A percentile compares a stretch with the other conserved stretches of the same genome.
Conservation (phyloP, 2,888 invertebrate species). For the Hoplodrina blanda region DNA sequence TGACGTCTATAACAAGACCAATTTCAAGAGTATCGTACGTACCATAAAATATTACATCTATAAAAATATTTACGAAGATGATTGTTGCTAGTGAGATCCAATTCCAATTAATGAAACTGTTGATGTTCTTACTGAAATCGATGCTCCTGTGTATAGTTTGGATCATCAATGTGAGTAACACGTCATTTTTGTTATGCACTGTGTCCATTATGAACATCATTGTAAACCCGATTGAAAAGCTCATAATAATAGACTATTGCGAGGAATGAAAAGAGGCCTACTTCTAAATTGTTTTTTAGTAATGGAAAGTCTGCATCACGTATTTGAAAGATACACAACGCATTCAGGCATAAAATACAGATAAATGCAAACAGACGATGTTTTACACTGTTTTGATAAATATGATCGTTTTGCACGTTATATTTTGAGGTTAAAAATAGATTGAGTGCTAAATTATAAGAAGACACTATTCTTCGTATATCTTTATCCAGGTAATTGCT, state of each 20-base stretch:
- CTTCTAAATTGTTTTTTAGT: not conserved
- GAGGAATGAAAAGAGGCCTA: not conserved
- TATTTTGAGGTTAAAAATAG: conserved; percentile 26
- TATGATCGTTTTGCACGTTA: conserved; percentile 24
- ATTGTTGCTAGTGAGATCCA: conserved; percentile 5
- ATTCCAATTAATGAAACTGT: conserved; percentile 15
- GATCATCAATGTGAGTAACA: conserved; percentile 15
- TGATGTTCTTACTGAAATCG: not conserved
- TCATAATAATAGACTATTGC: not conserved
- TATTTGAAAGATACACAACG: not conserved
- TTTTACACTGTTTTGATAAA: conserved; percentile 24
- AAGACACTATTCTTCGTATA: not conserved
- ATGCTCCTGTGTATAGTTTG: conserved; percentile 11
- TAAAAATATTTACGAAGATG: not conserved
- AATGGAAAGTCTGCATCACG: not conserved
- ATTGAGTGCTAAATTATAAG: conserved; percentile 5
- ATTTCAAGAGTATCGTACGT: not conserved
- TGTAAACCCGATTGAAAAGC: conserved; percentile 1
- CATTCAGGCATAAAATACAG: not conserved
- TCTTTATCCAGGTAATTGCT: not conserved
- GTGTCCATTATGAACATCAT: not conserved
- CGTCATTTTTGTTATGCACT: not conserved
- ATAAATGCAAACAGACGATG: conserved; percentile 11
- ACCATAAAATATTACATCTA: not conserved
- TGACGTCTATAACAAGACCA: not conserved